These are phyloP conservation scores for Paelopatides confundens DNA, from an alignment of 53 echinoderm and acorn worm species.

Conservation along the genomic window DNA sequence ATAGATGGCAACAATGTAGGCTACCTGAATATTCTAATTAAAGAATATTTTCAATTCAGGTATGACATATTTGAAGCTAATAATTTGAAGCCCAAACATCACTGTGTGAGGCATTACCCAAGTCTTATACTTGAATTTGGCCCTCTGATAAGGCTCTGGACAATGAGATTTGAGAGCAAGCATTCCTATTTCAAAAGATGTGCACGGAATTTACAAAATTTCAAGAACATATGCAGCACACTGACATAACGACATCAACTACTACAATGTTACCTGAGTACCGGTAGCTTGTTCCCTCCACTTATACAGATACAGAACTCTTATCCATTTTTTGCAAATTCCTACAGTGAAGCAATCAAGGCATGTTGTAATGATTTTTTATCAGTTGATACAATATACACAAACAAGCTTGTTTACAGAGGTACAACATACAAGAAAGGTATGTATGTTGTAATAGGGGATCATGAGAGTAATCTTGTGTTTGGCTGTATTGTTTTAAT, in stretches of 20 bases:
- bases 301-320: too few species aligned
- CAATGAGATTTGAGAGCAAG: neutral
- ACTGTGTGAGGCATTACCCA: conserved; percentile 51
- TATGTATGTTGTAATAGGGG: neutral
- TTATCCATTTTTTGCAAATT: too few species aligned
- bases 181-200: conserved; percentile 21
- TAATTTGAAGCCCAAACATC: conserved; percentile 71
- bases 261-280: conserved; percentile 26
- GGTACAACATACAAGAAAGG: neutral
- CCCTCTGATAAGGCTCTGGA: conserved; percentile 4
- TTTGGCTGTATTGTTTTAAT: neutral
- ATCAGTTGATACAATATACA: neutral
- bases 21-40: conserved; percentile 62
- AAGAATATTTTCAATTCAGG: conserved; percentile 69
- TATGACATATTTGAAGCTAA: conserved; percentile 47
- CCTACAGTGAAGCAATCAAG: too few species aligned
- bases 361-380: neutral
- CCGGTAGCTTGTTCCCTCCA: conserved; percentile 24
- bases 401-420: neutral
- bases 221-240: conserved; percentile 12
- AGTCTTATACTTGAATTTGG: neutral
- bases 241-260: conserved; percentile 52
- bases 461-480: neutral
- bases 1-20: conserved; percentile 57
- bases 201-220: neutral